Percentiles rank a stretch among this genome's conserved stretches.
These are phyloP conservation scores for Eupithecia vulgata DNA, from an alignment of 2,888 invertebrate species.

Conservation along the genomic window DNA sequence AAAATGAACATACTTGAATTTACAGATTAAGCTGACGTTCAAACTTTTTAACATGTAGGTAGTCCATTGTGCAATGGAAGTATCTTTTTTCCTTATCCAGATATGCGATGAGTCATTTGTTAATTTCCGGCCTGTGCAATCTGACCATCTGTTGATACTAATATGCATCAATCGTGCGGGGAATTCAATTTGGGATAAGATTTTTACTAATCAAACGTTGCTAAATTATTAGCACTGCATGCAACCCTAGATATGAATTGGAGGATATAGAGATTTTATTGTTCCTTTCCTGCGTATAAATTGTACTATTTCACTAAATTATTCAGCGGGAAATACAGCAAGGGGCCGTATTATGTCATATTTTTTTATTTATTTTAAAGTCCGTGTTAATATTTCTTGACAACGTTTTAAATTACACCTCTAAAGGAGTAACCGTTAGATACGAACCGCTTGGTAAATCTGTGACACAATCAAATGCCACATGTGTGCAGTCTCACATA, in stretches of 20 bases:
- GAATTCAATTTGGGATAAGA: conserved; percentile 3
- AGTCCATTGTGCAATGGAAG: conserved; percentile 21
- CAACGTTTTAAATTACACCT: conserved; percentile 18
- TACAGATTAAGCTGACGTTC: background rate
- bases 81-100: conserved; percentile 62
- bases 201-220: background rate
- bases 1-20: background rate
- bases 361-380: background rate
- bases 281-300: background rate
- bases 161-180: background rate
- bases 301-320: background rate
- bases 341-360: background rate
- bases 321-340: background rate
- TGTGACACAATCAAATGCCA: conserved; percentile 59
- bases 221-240: background rate
- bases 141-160: conserved; percentile 75
- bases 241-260: background rate
- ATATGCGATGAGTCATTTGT: conserved; percentile 67
- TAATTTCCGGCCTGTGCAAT: conserved; percentile 71
- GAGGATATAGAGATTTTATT: background rate
- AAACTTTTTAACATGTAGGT: background rate
- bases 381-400: conserved; percentile 3
- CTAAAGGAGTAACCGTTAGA: conserved; percentile 37
- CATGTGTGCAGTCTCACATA: conserved; percentile 63
- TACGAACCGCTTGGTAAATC: conserved; percentile 54